Evolutionary conservation across 2,797 vertebrate species (phyloP), one percentile per base, ranked within the genome.

Genomic region (Falco peregrinus): DNA sequence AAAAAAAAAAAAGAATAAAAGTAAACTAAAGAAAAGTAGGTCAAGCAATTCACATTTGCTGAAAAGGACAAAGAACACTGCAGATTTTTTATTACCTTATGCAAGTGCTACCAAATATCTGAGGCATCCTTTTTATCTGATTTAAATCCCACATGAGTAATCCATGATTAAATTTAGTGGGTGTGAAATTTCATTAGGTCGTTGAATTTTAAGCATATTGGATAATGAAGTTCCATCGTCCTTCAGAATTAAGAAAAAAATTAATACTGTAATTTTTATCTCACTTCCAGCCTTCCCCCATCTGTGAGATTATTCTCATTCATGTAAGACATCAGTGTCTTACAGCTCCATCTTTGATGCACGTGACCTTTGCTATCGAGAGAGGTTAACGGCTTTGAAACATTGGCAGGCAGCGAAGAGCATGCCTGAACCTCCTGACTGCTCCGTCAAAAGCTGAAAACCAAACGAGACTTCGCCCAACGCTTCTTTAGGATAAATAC

Each of bases 101-200:
- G 84, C 89, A 90, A 97, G 74, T 67, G 71, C 86, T 92, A 93
- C 47, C 83, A 81, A 89, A 71, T 93, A 94, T 93, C 84, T 59
- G 77, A 95, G 76, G 88, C 79, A 89, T 95, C 92, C 75, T 91
- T 90, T 90, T 82, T 61, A 91, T 83, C 92, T 78, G 91, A 97
- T 96, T 95, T 87, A 96, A 97, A 94, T 93, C 84, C 97, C 92
- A 87, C 74, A 74, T 39, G 87, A 95, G 88, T 61, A 91, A 96
- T 96, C 74, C 84, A 26, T 90, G 96, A 96, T 97, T 96, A 93
- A 93, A 87, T 96, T 67, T 86, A 96, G 93, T 39, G 92, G 80
- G 90, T 96, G 92, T 97, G 94, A 97, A 97, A 95, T 96, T 61
- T 97, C 95, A 97, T 93, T 96, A 97, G 89, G 91, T 80, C 73